Evolutionary conservation across 2,888 invertebrate genomes (phyloP), one percentile per base, ranked within the genome.

Genomic region (Dicranocentrus wangi): DNA sequence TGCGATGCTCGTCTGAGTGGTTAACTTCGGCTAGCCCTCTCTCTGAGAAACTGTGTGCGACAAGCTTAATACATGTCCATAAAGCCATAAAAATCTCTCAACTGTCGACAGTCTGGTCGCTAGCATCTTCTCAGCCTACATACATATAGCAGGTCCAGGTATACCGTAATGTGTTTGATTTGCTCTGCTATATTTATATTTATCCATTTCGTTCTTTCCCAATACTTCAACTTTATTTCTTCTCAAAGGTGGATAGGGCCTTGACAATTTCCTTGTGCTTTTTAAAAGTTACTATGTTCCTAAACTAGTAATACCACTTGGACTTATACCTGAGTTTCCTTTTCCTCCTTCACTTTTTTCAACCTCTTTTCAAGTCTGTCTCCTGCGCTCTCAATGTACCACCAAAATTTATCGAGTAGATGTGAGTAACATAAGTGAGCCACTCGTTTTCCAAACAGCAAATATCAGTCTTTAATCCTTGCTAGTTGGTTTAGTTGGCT

Each of bases 61-160:
- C 71, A 71, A 71, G 47, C 28, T 71, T 19, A 61, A 43, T 71
- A 61, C 63, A 78, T 70, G 78, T 78, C 65, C 78, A 71, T 65
- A 71, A 79, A 79, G 53, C 65, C 71, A 79, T 79, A 79, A 71
- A 76, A 77, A 71, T 65, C 65, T 53, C 27, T 42, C 43, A 53
- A 63, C 70, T 79, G 71, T 79, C 71, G 79, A 71, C 79, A 70
- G 66, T 39, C 65, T 63, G 43, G 65, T 70, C 39, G 27, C 63
- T 2, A 3, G 15, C 70, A 55, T 70, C 23, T 70, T 21, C 25
- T 47, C 43, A 47, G 19, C 63, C 10, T 23, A 58, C 17, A 58
- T 25, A 58, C 25, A 17, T 25, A 58, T 13, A 58, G n/a, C n/a
- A n/a, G n/a, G n/a, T n/a, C 17, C n/a, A 5, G 17, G 5, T 60